A percentile compares a stretch with the other conserved stretches of the same genome.
These are phyloP conservation scores for Atrina japonica DNA, from an alignment of 2,888 invertebrate species.

Conservation along the genomic window DNA sequence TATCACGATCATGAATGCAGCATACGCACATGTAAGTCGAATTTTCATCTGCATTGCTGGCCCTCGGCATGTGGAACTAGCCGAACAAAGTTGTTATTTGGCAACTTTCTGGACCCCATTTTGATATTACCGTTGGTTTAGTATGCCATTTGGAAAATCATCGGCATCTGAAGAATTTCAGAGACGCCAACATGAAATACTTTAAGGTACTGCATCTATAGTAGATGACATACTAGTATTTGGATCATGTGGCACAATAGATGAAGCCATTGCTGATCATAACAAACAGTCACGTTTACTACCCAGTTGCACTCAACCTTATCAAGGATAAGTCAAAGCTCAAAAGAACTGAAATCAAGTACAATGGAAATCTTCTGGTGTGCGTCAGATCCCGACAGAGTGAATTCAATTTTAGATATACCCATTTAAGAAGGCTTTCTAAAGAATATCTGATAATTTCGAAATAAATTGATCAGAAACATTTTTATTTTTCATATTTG, in stretches of 20 bases:
- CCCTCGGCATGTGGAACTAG: too few species aligned
- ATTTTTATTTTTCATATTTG: too few species aligned
- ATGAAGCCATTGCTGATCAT: not conserved
- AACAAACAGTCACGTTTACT: not conserved
- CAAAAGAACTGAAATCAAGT: slow-evolving; percentile 11
- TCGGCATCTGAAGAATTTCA: slow-evolving; percentile 33
- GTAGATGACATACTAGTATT: too few species aligned
- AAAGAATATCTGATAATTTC: too few species aligned
- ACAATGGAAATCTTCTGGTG: not conserved
- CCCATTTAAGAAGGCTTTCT: too few species aligned
- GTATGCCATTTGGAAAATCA: slow-evolving; percentile 25
- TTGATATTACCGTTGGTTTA: slow-evolving; percentile 48
- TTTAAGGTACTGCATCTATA: not conserved
- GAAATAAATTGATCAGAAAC: too few species aligned
- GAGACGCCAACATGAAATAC: slow-evolving; percentile 5
- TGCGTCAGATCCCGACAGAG: slow-evolving; percentile 29
- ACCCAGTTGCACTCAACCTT: slow-evolving; percentile 6
- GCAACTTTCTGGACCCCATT: slow-evolving; percentile 54
- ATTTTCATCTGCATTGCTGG: too few species aligned
- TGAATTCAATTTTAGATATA: slow-evolving; percentile 18
- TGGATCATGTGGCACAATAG: not conserved
- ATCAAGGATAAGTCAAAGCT: slow-evolving; percentile 27
- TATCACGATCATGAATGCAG: too few species aligned
- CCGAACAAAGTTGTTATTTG: slow-evolving; percentile 33
- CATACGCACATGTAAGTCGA: too few species aligned